A percentile compares a stretch with the other conserved stretches of the same genome.
phyloP scores from a whole-genome alignment of 2,113 vertebrate species.

The Papio anubis region DNA sequence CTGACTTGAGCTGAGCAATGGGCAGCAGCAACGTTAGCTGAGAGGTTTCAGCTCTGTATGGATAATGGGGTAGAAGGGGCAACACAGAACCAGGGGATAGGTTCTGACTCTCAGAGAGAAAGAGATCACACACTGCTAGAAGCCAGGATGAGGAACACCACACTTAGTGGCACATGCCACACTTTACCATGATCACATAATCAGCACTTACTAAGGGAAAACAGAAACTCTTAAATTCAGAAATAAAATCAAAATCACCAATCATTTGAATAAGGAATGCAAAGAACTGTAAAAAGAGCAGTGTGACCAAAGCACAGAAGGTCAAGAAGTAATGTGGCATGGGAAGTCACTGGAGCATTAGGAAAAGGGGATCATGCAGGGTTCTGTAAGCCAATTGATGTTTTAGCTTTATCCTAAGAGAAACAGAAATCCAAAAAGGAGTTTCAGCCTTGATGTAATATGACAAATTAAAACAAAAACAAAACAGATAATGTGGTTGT shows the following conservation, averaged over 20 bases:
- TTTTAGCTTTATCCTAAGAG: neutral
- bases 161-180: too few species aligned
- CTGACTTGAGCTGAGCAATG: neutral
- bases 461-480: neutral
- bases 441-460: neutral
- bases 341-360: neutral
- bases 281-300: neutral
- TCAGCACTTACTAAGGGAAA: neutral
- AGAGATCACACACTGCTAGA: neutral
- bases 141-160: neutral
- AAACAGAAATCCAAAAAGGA: constrained; percentile 22
- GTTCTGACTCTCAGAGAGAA: neutral
- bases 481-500: neutral
- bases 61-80: neutral
- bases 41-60: neutral
- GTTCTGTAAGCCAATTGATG: neutral
- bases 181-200: neutral
- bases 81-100: neutral
- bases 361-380: neutral
- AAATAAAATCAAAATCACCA: neutral
- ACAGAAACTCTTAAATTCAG: neutral
- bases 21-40: neutral
- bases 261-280: neutral
- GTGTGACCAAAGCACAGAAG: neutral
- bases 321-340: neutral